Percentiles rank a stretch among this genome's conserved stretches.
Conservation (phyloP, 2,888 invertebrate genomes). For the Zeuzera pyrina region DNA sequence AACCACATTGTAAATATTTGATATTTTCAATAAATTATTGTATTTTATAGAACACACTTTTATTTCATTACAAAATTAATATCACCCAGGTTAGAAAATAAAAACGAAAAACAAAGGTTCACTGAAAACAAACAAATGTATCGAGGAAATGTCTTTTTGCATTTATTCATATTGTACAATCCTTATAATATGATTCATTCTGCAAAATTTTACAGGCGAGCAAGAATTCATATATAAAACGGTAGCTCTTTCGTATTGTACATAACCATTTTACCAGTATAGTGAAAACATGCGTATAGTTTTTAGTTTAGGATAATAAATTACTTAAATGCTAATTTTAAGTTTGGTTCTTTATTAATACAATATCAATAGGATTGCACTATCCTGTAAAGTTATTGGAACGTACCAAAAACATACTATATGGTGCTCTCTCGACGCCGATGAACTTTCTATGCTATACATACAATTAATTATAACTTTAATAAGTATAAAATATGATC, state of each 20-base stretch:
- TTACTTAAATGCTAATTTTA: conserved; percentile 72
- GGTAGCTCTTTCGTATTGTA: conserved; percentile 72
- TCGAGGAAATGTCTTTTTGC: conserved; percentile 73
- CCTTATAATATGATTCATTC: conserved; percentile 73
- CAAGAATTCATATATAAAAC: conserved; percentile 75
- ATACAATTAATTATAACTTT: conserved; percentile 42
- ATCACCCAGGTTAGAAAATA: too few relatives aligned
- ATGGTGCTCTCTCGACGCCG: conserved; percentile 65
- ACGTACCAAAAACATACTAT: conserved; percentile 63
- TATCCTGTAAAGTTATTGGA: conserved; percentile 67
- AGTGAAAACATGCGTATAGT: conserved; percentile 75
- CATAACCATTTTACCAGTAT: conserved; percentile 73
- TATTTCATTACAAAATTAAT: too few relatives aligned
- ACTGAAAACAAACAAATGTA: too few relatives aligned
- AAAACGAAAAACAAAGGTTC: too few relatives aligned
- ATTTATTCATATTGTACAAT: conserved; percentile 74
- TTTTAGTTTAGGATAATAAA: conserved; percentile 73
- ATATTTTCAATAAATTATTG: too few relatives aligned
- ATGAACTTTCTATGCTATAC: conserved; percentile 70
- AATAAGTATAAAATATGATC: conserved; percentile 56
- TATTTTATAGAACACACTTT: too few relatives aligned
- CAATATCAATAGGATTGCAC: conserved; percentile 72
- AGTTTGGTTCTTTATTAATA: conserved; percentile 75
- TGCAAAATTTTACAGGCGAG: conserved; percentile 75
- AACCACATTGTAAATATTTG: too few relatives aligned